A percentile compares a stretch with the other conserved stretches of the same genome.
Evolutionary conservation across 2,797 vertebrate genomes (phyloP).

Genomic region (Chiloscyllium punctatum): DNA sequence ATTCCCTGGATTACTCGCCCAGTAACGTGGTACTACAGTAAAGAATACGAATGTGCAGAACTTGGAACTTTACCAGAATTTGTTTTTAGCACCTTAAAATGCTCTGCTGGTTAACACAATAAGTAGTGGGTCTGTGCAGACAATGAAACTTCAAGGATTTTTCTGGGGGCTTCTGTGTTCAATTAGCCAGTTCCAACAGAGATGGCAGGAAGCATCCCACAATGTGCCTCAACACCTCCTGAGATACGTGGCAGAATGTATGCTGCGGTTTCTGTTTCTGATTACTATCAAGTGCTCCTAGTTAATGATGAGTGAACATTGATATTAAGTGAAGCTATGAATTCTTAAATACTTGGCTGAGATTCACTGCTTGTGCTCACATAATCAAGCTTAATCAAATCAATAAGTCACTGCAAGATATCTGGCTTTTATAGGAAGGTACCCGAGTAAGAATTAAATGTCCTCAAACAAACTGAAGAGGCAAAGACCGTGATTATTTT

Average conservation of each 20-base stretch:
- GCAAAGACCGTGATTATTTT: too few species aligned
- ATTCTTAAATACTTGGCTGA: background rate
- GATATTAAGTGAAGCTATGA: background rate
- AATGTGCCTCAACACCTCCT: background rate
- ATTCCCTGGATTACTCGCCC: background rate
- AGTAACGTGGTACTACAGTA: background rate
- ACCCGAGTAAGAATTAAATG: background rate
- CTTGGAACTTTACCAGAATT: background rate
- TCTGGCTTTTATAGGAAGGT: background rate
- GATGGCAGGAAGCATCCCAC: background rate
- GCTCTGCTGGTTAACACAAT: background rate
- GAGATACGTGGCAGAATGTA: background rate
- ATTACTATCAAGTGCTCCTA: background rate
- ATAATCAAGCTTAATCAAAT: background rate
- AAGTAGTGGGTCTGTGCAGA: background rate
- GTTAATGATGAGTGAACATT: background rate
- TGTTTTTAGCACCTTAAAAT: background rate
- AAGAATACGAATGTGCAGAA: background rate
- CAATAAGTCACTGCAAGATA: background rate
- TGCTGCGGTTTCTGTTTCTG: background rate
- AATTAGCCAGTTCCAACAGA: background rate
- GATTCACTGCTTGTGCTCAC: background rate
- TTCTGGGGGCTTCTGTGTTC: background rate
- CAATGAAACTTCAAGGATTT: background rate
- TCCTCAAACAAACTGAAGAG: background rate